These are phyloP conservation scores for Cheilosia variabilis DNA, from an alignment of 2,888 invertebrate species.

Conservation along the genomic window DNA sequence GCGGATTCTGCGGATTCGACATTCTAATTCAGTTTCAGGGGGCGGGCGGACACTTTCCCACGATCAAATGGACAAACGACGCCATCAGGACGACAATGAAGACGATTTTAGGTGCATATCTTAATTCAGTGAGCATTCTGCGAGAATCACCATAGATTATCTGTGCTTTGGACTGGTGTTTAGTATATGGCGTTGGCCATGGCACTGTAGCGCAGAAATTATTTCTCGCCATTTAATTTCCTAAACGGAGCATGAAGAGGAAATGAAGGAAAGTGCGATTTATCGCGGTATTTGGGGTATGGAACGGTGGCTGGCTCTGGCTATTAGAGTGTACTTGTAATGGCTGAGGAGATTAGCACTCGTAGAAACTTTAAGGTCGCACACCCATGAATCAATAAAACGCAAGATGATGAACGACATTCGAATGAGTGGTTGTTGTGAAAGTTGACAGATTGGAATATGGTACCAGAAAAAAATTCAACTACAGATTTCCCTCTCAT, in stretches of 20 bases:
- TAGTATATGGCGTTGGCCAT: constrained; percentile 60
- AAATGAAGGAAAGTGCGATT: constrained; percentile 58
- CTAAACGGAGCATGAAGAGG: constrained; percentile 55
- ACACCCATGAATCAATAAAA: too few relatives aligned
- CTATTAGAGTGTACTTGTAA: constrained; percentile 6
- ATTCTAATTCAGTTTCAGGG: constrained; percentile 60
- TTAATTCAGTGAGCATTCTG: constrained; percentile 59
- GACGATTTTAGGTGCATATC: constrained; percentile 32
- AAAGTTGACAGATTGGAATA: too few relatives aligned
- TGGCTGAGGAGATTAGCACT: constrained; percentile 19
- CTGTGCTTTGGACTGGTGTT: constrained; percentile 47
- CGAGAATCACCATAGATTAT: constrained; percentile 65
- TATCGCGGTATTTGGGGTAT: constrained; percentile 24
- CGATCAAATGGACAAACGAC: constrained; percentile 54
- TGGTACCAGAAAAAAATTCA: too few relatives aligned
- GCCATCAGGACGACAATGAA: neutral
- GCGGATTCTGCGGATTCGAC: constrained; percentile 50
- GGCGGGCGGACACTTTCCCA: constrained; percentile 23
- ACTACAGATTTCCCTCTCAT: too few relatives aligned
- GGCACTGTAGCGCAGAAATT: constrained; percentile 38
- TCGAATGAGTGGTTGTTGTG: too few relatives aligned
- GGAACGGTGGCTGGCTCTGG: neutral
- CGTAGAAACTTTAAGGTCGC: neutral
- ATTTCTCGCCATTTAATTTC: constrained; percentile 66
- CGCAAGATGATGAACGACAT: too few relatives aligned